These are phyloP conservation scores for Pteropus alecto DNA, from an alignment of 2,113 vertebrate genomes.

Conservation along the genomic window DNA sequence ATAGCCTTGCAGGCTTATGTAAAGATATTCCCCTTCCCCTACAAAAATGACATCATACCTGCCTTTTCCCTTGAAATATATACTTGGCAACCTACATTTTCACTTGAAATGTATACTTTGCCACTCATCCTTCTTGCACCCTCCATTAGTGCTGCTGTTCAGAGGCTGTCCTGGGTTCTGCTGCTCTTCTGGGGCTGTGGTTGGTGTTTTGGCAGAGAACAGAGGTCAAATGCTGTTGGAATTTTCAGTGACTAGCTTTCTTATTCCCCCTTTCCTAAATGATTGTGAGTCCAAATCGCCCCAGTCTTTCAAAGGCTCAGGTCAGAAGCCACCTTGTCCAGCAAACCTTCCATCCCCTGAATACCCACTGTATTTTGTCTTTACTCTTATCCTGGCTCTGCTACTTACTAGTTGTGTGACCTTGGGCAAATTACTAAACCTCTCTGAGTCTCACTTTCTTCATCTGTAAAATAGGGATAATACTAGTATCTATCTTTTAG, in stretches of 20 bases:
- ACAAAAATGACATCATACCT: neutral
- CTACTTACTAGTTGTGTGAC: neutral
- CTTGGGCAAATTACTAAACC: neutral
- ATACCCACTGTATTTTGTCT: neutral
- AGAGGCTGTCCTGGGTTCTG: neutral
- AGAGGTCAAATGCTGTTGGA: neutral
- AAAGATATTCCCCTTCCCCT: neutral
- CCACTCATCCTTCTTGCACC: neutral
- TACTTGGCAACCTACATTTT: constrained; percentile 31
- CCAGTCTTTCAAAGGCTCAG: neutral
- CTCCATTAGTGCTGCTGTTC: neutral
- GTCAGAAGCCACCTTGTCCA: neutral
- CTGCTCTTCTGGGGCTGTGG: fast-evolving
- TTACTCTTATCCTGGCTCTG: neutral
- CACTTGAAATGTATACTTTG: constrained; percentile 23
- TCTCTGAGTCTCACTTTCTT: constrained; percentile 9
- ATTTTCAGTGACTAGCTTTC: neutral
- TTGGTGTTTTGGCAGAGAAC: neutral
- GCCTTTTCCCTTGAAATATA: neutral
- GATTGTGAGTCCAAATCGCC: neutral
- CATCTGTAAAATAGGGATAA: neutral
- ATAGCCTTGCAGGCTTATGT: constrained; percentile 7
- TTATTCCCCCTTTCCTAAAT: neutral
- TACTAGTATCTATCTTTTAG: neutral
- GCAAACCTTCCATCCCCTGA: neutral